A percentile compares a stretch with the other conserved stretches of the same genome.
Conservation (phyloP, 1,140 invertebrate genomes). For the Saccostrea glomerata region DNA sequence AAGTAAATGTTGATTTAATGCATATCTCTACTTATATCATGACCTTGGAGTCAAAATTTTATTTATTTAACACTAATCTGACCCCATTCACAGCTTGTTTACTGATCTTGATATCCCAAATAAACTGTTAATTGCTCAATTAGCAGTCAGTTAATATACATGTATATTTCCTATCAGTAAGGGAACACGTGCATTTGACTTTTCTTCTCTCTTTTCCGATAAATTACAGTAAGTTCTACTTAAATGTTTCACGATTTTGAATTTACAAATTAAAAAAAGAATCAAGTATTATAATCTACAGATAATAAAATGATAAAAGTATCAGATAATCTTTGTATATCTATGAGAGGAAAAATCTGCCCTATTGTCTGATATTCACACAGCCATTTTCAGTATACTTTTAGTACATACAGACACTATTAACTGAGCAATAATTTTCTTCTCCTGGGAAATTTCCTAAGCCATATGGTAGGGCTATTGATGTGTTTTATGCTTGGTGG, state of each 20-base stretch:
- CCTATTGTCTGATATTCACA: background rate
- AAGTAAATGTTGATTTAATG: slow-evolving; percentile 1
- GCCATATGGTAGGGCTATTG: background rate
- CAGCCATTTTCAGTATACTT: slow-evolving; percentile 2
- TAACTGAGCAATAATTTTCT: background rate
- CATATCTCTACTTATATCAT: background rate
- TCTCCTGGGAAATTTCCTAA: background rate
- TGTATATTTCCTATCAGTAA: background rate
- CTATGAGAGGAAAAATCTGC: background rate
- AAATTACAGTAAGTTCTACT: too few species aligned
- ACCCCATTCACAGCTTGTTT: background rate
- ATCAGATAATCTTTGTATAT: background rate
- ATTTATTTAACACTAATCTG: slow-evolving; percentile 20
- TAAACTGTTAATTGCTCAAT: slow-evolving; percentile 2
- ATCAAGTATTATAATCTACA: background rate
- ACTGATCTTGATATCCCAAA: background rate
- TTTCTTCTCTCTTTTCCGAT: too few species aligned
- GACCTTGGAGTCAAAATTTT: slow-evolving; percentile 18
- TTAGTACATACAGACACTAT: slow-evolving; percentile 7
- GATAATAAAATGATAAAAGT: background rate
- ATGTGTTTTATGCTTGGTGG: slow-evolving; percentile 21
- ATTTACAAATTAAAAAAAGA: too few species aligned
- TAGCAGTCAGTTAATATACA: slow-evolving; percentile 17
- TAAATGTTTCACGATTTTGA: too few species aligned
- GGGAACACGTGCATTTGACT: background rate